These are phyloP conservation scores for Siphamia tubifer DNA, from an alignment of 2,113 vertebrate genomes.

Conservation along the genomic window DNA sequence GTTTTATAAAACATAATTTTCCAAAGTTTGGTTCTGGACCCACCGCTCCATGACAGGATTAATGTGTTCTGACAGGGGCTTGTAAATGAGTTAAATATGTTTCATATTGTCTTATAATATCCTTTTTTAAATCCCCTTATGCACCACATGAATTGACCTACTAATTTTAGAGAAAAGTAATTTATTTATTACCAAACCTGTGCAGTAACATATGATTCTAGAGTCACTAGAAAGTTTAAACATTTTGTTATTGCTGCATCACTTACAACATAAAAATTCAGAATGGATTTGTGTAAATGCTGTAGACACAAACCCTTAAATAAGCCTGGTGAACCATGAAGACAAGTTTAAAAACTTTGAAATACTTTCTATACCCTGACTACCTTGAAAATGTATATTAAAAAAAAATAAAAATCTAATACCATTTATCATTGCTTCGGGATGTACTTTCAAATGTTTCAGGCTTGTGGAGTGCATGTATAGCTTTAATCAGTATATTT, in stretches of 20 bases:
- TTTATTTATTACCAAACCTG: slow-evolving; percentile 8
- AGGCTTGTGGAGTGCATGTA: background rate
- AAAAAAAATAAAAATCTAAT: too few species aligned
- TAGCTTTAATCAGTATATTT: slow-evolving; percentile 3
- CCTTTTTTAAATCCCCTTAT: background rate
- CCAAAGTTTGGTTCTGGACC: background rate
- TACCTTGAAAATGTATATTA: background rate
- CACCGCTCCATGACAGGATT: too few species aligned
- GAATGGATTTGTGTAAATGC: slow-evolving; percentile 16
- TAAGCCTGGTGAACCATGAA: background rate
- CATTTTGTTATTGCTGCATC: slow-evolving; percentile 7
- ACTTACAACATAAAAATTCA: slow-evolving; percentile 19
- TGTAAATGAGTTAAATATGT: slow-evolving; percentile 2
- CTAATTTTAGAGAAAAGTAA: background rate
- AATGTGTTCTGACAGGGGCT: too few species aligned
- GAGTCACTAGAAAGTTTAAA: slow-evolving; percentile 6
- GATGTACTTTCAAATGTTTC: background rate
- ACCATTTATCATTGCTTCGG: background rate
- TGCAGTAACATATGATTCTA: slow-evolving; percentile 19
- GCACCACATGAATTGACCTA: background rate
- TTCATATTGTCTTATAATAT: background rate
- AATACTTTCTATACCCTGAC: background rate
- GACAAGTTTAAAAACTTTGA: too few species aligned
- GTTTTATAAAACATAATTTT: background rate
- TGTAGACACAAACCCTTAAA: slow-evolving; percentile 8